A percentile compares a stretch with the other conserved stretches of the same genome.
Evolutionary conservation across 1,140 invertebrate species (phyloP).

Genomic region (Diprion similis): DNA sequence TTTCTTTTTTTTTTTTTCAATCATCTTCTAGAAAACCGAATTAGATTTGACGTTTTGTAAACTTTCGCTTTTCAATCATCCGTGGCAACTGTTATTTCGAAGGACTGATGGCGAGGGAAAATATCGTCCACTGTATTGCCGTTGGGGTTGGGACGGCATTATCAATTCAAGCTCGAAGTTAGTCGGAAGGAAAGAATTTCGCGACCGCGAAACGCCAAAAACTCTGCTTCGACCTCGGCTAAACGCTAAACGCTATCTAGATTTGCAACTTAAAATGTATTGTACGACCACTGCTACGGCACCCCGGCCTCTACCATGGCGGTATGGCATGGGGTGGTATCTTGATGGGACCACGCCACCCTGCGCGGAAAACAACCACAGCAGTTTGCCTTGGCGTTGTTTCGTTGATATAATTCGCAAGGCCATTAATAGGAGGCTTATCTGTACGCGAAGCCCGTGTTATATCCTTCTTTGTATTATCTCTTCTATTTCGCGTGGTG

Average conservation of each 20-base stretch:
- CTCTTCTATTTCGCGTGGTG: too few relatives aligned
- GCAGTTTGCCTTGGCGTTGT: slow-evolving; percentile 7
- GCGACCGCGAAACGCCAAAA: background rate
- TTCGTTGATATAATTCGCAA: slow-evolving; percentile 13
- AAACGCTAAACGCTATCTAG: background rate
- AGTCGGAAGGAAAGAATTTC: background rate
- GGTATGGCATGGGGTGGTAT: background rate
- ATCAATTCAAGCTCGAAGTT: background rate
- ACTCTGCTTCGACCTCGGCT: background rate
- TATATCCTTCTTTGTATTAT: background rate
- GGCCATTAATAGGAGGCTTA: slow-evolving; percentile 12
- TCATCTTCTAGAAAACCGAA: too few relatives aligned
- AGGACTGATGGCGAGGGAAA: too few relatives aligned
- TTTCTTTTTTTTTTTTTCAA: too few relatives aligned
- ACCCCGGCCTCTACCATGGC: too few relatives aligned
- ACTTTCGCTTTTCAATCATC: too few relatives aligned
- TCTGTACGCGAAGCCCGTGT: background rate
- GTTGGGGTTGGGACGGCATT: too few relatives aligned
- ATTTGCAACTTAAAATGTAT: slow-evolving; percentile 4
- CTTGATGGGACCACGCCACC: background rate
- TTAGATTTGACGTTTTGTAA: too few relatives aligned
- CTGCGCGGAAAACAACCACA: background rate
- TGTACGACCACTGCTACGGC: background rate
- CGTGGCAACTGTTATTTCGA: too few relatives aligned
- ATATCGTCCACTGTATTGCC: too few relatives aligned